Percentiles rank a stretch among this genome's conserved stretches.
Evolutionary conservation across 2,797 vertebrate genomes (phyloP).

Genomic region (Cuniculus paca): DNA sequence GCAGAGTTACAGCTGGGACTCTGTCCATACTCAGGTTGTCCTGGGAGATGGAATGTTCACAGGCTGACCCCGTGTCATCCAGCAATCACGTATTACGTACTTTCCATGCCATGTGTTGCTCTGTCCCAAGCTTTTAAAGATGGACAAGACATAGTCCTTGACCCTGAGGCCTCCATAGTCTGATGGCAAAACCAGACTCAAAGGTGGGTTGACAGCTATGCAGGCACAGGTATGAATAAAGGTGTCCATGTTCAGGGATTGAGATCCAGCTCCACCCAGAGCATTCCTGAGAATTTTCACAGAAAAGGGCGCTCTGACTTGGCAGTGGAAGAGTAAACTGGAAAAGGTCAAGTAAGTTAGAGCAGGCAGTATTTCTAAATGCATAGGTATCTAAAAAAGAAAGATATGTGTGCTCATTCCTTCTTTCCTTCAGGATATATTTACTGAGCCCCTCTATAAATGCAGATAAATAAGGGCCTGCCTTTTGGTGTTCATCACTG

Average conservation of each 20-base stretch:
- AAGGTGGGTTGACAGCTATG: background rate
- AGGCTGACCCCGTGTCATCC: background rate
- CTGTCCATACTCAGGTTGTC: background rate
- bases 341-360: background rate
- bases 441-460: background rate
- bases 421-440: constrained; percentile 11
- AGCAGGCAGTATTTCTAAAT: background rate
- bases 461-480: background rate
- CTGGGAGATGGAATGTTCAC: background rate
- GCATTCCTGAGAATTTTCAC: background rate
- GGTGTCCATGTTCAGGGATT: background rate
- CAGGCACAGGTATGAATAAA: background rate
- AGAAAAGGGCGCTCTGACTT: background rate
- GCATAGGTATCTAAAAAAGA: background rate
- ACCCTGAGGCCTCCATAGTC: background rate
- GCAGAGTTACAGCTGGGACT: background rate
- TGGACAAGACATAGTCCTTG: background rate
- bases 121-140: constrained; percentile 30
- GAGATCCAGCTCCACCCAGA: constrained; percentile 10
- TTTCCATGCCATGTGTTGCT: background rate
- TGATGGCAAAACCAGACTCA: background rate
- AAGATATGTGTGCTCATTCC: background rate
- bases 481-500: background rate
- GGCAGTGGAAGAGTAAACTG: background rate
- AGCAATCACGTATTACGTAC: background rate